Evolutionary conservation across 2,113 vertebrate species (phyloP), one percentile per base, ranked within the genome.

Genomic region (Loxodonta africana): DNA sequence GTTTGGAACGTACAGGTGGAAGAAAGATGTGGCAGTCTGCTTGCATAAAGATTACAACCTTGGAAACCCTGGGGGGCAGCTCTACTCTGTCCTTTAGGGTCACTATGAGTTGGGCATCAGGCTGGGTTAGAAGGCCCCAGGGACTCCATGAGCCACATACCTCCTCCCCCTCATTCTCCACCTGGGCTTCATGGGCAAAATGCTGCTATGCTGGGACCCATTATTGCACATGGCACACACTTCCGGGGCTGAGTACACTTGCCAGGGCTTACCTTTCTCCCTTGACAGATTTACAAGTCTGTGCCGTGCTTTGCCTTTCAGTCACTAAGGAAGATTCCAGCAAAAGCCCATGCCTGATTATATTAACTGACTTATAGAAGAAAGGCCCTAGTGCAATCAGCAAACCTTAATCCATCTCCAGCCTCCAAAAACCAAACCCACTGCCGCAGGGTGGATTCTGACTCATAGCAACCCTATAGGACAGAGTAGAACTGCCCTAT

Each of bases 261-360:
- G 28, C 69, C 18, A 8, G 62, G 63, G 10, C 51, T 74, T 18
- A 30, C 48, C 78, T 69, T 69, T 82, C 46, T 30, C 23, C 69
- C 85, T 83, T 82, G 33, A 6, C 2, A 17, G 92, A 69, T 28
- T 2, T 67, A 2, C 8, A 73, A 82, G 1, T 28, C 77, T 65
- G 41, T n/a, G 95, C 21, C 96, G 97, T 96, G 91, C 0, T 97
- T 97, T 97, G 84, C 83, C 88, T 57, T 0, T 2, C 1, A 74
- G 8, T 0, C 12, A 3, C 91, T 11, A 20, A 4, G 57, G 90
- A 80, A 14, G 46, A 21, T 92, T 94, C 41, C 91, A 96, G 4
- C 71, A 14, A 18, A 93, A 93, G 93, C 65, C 65, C 37, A 1
- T 11, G 33, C 87, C 51, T 11, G 18, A 8, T 91, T 83, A 83